Base-by-base conservation (phyloP, 2,797 vertebrate species). In the Bovichtus variegatus region DNA sequence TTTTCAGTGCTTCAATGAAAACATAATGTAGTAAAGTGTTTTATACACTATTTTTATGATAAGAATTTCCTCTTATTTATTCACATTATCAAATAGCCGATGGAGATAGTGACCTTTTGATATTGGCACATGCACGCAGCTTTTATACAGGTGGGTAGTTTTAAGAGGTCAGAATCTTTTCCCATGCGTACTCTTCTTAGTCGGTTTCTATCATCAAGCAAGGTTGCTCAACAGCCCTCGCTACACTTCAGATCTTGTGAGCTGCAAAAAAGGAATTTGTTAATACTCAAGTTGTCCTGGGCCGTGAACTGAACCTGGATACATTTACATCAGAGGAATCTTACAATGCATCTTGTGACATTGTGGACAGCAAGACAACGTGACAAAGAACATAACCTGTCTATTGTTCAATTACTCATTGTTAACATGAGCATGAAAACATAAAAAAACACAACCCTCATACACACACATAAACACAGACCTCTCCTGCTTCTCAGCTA, bases 401-500 rank as follows among this genome's bases (percentile, higher is more conserved):
- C 15, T 11, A 19, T 27, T 36, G 15, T 51, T n/a, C 43, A 64
- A 1, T 4, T 53, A 9, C 60, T 15, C 10, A 23, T 7, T 19
- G 6, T 23, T 34, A 2, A 10, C 10, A 25, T 62, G 27, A n/a
- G 3, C 21, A 29, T 9, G 8, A 21, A 31, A 54, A 31, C 16
- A 18, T 16, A 55, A 34, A n/a, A n/a, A n/a, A n/a, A n/a, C n/a
- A 25, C 6, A 67, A 4, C 3, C 3, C 21, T 34, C 2, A 51
- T 25, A 58, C 8, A 11, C 8, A 75, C 60, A 11, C 8, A 75
- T 60, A 34, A 19, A 71, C 25, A 80, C 57, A 58, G 19, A 90
- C 98, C 96, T 96, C 74, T 96, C 93, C 90, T 97, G 97, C 76
- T 96, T 98, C 91, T 99, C 98, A 61, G 98, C 98, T 46, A 97